These are phyloP conservation scores for Vesta saturnalis DNA, from an alignment of 2,888 invertebrate species.

Conservation along the genomic window DNA sequence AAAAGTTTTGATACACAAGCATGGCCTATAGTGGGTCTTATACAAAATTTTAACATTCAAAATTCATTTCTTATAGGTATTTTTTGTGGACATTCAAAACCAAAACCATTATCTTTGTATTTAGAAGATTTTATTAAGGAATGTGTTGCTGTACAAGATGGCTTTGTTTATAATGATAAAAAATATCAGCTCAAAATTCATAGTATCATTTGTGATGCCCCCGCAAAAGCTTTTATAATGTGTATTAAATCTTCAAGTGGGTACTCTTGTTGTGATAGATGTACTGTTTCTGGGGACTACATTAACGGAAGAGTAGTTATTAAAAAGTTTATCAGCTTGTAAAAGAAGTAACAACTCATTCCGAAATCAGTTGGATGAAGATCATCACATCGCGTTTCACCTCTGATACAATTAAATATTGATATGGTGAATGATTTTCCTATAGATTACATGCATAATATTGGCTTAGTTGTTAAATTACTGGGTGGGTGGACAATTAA, in stretches of 20 bases:
- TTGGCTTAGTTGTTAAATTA: neutral
- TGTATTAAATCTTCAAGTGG: no score
- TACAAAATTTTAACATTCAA: neutral
- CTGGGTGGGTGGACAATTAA: neutral
- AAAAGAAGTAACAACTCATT: neutral
- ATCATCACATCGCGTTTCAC: neutral
- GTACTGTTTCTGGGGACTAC: no score
- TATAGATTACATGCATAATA: neutral
- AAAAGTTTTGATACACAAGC: no score
- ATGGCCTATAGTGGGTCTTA: no score
- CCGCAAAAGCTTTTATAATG: no score
- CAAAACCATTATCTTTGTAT: neutral
- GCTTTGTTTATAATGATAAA: no score
- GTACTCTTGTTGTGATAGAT: no score
- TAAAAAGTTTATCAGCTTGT: neutral
- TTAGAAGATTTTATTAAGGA: neutral
- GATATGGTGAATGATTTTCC: neutral
- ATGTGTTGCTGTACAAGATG: neutral
- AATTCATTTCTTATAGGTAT: neutral
- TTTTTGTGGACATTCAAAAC: neutral
- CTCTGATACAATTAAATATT: neutral
- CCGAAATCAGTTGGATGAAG: neutral
- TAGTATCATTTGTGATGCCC: no score
- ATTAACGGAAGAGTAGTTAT: no score
- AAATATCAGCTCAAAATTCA: no score